A percentile compares a stretch with the other conserved stretches of the same genome.
phyloP scores from a whole-genome alignment of 64 coral and sea anemone species.

The Stichodactyla mertensii region DNA sequence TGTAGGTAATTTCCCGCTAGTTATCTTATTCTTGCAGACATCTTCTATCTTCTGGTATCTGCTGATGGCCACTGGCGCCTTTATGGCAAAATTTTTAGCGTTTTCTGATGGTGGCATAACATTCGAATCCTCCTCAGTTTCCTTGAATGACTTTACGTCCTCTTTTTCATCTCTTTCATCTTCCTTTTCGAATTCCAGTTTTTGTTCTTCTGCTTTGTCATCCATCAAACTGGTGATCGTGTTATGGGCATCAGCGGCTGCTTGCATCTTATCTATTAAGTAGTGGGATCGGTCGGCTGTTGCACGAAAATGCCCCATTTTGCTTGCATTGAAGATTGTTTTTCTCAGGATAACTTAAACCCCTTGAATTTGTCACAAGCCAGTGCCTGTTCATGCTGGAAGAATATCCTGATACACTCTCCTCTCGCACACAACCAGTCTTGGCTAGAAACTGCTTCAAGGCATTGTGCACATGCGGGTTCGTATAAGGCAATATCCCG shows the following conservation, averaged over 20 bases:
- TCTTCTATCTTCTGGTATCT: background rate
- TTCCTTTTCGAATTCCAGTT: background rate
- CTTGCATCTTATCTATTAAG: slow-evolving; percentile 1
- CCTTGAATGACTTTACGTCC: background rate
- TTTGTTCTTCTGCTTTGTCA: background rate
- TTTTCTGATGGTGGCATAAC: slow-evolving; percentile 5
- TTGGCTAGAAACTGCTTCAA: slow-evolving; percentile 1
- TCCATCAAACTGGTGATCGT: slow-evolving; percentile 12
- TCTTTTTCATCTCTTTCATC: background rate
- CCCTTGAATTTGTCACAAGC: background rate
- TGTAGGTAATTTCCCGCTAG: background rate
- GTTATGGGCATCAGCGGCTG: background rate
- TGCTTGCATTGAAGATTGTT: slow-evolving; percentile 8
- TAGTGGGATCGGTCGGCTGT: slow-evolving; percentile 11
- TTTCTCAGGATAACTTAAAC: background rate
- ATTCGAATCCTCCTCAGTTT: background rate
- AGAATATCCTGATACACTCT: background rate
- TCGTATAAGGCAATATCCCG: background rate
- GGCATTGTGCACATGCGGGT: slow-evolving; percentile 10
- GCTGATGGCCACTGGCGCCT: background rate
- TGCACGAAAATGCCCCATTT: background rate
- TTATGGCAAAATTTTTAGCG: background rate
- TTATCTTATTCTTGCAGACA: background rate
- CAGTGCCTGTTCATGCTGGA: slow-evolving; percentile 8
- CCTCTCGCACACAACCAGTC: background rate